Conservation (phyloP, 2,797 vertebrate species). For the Rhabdomys pumilio region DNA sequence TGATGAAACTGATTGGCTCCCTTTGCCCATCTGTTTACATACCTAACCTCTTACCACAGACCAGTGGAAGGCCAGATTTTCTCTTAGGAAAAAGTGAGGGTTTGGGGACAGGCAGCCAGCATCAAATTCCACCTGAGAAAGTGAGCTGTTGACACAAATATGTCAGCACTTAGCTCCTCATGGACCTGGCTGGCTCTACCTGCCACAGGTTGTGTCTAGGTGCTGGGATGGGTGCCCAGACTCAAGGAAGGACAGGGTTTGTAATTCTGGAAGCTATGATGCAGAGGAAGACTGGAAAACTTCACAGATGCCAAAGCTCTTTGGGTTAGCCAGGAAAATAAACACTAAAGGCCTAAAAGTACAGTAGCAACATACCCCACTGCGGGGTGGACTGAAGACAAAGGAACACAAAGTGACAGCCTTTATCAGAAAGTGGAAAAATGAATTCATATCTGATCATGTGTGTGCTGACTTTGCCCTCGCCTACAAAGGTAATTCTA, state of each 20-base stretch:
- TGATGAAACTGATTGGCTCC: neutral
- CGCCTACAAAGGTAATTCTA: conserved; percentile 10
- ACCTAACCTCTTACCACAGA: conserved; percentile 14
- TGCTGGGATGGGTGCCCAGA: neutral
- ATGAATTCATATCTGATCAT: conserved; percentile 16
- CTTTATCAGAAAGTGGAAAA: neutral
- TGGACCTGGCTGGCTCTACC: neutral
- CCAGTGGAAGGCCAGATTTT: conserved; percentile 40
- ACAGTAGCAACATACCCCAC: conserved; percentile 5
- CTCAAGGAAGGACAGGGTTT: conserved; percentile 30
- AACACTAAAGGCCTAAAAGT: conserved; percentile 11
- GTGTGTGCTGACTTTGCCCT: neutral
- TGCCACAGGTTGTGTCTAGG: neutral
- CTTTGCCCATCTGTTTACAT: conserved; percentile 48
- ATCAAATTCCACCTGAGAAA: conserved; percentile 21
- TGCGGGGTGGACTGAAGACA: neutral
- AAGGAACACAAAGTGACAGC: neutral
- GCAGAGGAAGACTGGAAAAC: conserved; percentile 46
- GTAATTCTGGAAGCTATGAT: neutral
- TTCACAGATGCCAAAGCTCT: conserved; percentile 5
- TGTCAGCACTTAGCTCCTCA: conserved; percentile 7
- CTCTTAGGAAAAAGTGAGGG: conserved; percentile 24
- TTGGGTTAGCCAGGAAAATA: conserved; percentile 65
- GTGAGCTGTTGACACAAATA: conserved; percentile 25
- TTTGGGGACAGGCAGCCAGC: neutral